These are phyloP conservation scores for Acronicta leporina DNA, from an alignment of 2,888 invertebrate species.

Conservation along the genomic window DNA sequence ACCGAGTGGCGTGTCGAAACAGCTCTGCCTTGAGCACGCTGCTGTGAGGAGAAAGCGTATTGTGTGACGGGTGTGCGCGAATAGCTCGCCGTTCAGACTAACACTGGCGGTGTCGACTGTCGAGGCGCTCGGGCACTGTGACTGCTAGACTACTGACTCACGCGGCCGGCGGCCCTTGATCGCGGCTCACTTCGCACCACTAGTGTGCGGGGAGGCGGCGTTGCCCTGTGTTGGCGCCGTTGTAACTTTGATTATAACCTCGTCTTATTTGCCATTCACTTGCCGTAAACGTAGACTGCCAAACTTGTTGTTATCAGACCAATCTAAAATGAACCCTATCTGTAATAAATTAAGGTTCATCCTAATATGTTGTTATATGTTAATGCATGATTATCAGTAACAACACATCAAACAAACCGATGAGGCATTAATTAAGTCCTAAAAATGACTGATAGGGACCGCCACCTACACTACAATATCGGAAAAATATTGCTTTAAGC, in stretches of 20 bases:
- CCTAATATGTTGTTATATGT: conserved; percentile 2
- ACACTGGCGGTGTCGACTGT: conserved; percentile 43
- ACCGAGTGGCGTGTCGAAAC: conserved; percentile 86
- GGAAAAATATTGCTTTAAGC: conserved; percentile 19
- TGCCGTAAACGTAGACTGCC: conserved; percentile 30
- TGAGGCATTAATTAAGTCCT: neutral
- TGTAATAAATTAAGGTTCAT: conserved; percentile 9
- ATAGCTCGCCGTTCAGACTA: conserved; percentile 58
- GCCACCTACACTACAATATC: conserved; percentile 34
- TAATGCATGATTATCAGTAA: conserved; percentile 4
- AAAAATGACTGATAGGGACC: conserved; percentile 13
- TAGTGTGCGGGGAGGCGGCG: conserved; percentile 53
- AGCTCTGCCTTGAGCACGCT: conserved; percentile 78
- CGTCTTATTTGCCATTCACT: conserved; percentile 66
- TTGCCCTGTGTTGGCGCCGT: conserved; percentile 47
- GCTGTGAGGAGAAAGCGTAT: conserved; percentile 70
- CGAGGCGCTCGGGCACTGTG: conserved; percentile 53
- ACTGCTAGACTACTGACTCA: conserved; percentile 63
- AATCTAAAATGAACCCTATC: conserved; percentile 17
- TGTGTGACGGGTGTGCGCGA: conserved; percentile 50
- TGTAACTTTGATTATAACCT: conserved; percentile 48
- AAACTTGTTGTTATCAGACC: conserved; percentile 15
- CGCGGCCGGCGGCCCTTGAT: conserved; percentile 61
- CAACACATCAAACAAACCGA: neutral
- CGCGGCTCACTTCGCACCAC: conserved; percentile 75